Base-by-base conservation (phyloP, 2,888 invertebrate species). In the Acrobasis consociella region DNA sequence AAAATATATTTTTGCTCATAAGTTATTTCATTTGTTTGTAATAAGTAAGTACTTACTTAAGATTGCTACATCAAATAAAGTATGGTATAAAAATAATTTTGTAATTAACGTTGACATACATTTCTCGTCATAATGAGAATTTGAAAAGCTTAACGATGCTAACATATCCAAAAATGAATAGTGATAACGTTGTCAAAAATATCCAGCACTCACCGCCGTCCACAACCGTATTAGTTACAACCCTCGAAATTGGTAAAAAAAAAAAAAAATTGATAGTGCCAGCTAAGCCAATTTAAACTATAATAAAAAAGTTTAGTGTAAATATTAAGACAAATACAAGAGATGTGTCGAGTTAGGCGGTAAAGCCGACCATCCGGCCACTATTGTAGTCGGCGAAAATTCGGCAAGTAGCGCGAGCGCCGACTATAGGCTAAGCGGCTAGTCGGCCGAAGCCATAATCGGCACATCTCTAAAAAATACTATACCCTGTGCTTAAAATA, bases 41-140 rank as follows among this genome's bases (percentile, higher is more conserved):
- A 31, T 31, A 31, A 31, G 31, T 2, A n/a, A n/a, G n/a, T n/a
- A n/a, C n/a, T n/a, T n/a, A 31, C 31, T 31, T 31, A 5, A 46
- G 16, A 58, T 38, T 60, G 59, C 50, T 37, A 38, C 16, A 50
- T 60, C 50, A 38, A 2, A 11, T 39, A 39, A 55, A 46, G 22
- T 13, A n/a, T 49, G 49, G 49, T 49, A 49, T 16, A 49, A 52
- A 49, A 58, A 46, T 11, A 49, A 2, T 16, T 50, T 16, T 50
- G 38, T 38, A 49, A 38, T 10, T 38, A 59, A 50, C 49, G 42
- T 46, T 17, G 22, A 7, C 42, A 11, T 17, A 52, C 52, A 5
- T 61, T 63, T 66, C 72, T 68, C 72, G 73, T 65, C 69, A 9
- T 46, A 64, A 16, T 65, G 69, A 70, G 71, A 67, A 66, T 64